A percentile compares a stretch with the other conserved stretches of the same genome.
phyloP scores from a whole-genome alignment of 2,888 invertebrate species.

The Meandrusa payeni region DNA sequence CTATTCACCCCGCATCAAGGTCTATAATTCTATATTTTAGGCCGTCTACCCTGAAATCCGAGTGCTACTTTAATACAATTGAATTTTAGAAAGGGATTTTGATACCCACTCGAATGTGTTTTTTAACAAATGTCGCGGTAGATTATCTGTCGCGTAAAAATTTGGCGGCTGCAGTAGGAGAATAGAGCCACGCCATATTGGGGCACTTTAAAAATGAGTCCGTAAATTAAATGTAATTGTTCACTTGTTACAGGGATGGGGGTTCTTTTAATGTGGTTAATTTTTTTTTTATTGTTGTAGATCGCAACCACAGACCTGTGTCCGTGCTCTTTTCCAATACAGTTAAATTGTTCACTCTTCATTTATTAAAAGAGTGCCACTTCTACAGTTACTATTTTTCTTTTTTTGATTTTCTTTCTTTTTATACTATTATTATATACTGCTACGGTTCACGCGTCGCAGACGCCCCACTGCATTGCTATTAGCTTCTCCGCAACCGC shows the following conservation, averaged over 20 bases:
- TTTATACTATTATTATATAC: no score
- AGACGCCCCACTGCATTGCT: no score
- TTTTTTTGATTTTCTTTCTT: no score
- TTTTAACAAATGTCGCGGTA: conserved; percentile 78
- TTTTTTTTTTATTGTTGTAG: no score
- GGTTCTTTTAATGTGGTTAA: conserved; percentile 36
- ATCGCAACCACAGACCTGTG: no score
- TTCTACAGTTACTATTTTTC: no score
- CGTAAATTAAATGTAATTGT: conserved; percentile 80
- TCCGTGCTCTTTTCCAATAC: no score
- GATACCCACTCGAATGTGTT: conserved; percentile 71
- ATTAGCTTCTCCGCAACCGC: no score
- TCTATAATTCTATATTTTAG: conserved; percentile 22
- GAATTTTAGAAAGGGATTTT: conserved; percentile 61
- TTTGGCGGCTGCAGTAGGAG: conserved; percentile 47
- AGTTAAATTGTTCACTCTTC: no score
- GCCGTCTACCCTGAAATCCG: conserved; percentile 28
- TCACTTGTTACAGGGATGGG: conserved; percentile 67
- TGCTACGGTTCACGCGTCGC: no score
- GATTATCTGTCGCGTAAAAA: conserved; percentile 49
- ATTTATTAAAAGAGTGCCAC: no score
- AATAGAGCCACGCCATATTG: conserved; percentile 58
- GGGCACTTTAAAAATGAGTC: conserved; percentile 74
- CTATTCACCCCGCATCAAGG: conserved; percentile 21
- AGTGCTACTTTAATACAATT: conserved; percentile 69